Evolutionary conservation across 2,888 invertebrate genomes (phyloP).

Genomic region (Cecidostiba fungosa): DNA sequence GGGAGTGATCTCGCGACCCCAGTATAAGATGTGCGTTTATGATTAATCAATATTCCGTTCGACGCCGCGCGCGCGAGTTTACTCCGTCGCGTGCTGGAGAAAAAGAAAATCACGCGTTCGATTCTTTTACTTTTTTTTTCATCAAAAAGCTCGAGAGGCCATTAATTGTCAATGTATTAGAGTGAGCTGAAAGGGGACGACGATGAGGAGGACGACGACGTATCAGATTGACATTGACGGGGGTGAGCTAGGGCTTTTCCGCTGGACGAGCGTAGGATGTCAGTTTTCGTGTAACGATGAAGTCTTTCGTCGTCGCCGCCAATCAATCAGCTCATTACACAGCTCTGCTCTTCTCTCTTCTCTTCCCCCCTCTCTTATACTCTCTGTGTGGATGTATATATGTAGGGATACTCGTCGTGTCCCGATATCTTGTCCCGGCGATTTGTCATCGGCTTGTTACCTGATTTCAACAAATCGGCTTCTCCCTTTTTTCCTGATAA

Average conservation of each 20-base stretch:
- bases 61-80: not conserved
- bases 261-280: conserved; percentile 65
- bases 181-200: conserved; percentile 18
- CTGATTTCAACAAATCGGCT: conserved; percentile 58
- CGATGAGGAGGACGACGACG: conserved; percentile 44
- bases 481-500: conserved; percentile 24
- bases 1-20: not conserved
- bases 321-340: conserved; percentile 77
- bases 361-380: not conserved
- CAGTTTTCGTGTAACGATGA: conserved; percentile 73
- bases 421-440: conserved; percentile 54
- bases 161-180: conserved; percentile 49
- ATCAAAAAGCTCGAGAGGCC: conserved; percentile 12
- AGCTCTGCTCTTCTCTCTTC: conserved; percentile 66
- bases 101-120: not conserved
- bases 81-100: not conserved
- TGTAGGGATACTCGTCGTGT: not conserved
- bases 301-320: conserved; percentile 70
- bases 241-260: conserved; percentile 63
- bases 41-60: not conserved
- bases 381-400: not conserved
- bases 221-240: conserved; percentile 71
- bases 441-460: conserved; percentile 64
- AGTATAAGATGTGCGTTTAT: conserved; percentile 8
- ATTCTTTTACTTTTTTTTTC: not conserved